phyloP scores from a whole-genome alignment of 2,797 vertebrate species.

The Miichthys miiuy region DNA sequence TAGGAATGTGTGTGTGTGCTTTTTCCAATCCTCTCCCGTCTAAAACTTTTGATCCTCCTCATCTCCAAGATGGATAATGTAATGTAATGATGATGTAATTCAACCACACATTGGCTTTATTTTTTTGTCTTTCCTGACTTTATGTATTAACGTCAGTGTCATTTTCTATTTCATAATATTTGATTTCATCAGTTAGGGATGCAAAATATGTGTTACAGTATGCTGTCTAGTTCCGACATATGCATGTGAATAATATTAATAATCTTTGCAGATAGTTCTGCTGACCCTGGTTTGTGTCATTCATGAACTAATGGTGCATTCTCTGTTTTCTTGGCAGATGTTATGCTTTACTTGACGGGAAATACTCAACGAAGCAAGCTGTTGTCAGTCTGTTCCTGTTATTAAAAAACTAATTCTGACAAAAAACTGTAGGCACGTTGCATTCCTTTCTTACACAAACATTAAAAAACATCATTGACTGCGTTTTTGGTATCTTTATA shows the following conservation, averaged over 20 bases:
- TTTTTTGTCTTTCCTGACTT: too few species aligned
- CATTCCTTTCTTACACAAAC: too few species aligned
- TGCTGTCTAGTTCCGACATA: constrained; percentile 2
- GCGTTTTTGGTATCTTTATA: too few species aligned
- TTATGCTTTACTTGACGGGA: not conserved
- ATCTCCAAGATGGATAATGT: not conserved
- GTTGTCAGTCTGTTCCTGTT: too few species aligned
- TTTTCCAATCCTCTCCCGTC: not conserved
- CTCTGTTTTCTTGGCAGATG: not conserved
- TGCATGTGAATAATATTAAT: constrained; percentile 7
- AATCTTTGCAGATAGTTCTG: not conserved
- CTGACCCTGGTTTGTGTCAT: not conserved
- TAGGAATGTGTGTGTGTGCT: not conserved
- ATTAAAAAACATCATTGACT: too few species aligned
- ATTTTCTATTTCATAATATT: not conserved
- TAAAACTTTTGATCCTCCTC: not conserved
- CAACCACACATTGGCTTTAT: not conserved
- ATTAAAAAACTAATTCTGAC: too few species aligned
- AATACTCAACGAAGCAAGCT: not conserved
- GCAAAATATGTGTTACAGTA: not conserved
- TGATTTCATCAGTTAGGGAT: not conserved
- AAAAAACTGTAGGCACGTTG: too few species aligned
- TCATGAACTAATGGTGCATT: not conserved
- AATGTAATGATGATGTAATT: constrained; percentile 13
- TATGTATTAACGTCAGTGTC: not conserved